Percentiles rank a stretch among this genome's conserved stretches.
phyloP scores from a whole-genome alignment of 2,888 invertebrate genomes.

The Oxycera nigricornis region DNA sequence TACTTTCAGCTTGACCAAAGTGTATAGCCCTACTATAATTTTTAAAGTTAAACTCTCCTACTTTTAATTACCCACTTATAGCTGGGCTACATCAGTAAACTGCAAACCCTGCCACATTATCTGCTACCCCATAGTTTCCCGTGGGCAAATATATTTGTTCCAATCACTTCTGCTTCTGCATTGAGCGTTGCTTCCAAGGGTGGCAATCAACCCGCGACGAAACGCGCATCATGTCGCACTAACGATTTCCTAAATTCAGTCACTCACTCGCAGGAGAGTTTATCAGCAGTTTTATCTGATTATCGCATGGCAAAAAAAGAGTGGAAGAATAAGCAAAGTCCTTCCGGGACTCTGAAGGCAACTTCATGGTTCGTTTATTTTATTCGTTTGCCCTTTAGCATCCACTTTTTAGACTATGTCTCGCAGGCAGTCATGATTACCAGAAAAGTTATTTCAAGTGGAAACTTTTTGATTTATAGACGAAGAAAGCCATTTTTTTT shows the following conservation, averaged over 20 bases:
- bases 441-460: slow-evolving; percentile 14
- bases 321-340: background rate
- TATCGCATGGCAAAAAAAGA: background rate
- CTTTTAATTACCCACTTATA: too few species aligned
- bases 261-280: slow-evolving; percentile 26
- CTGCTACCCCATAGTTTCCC: too few species aligned
- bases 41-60: too few species aligned
- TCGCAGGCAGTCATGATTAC: slow-evolving; percentile 13
- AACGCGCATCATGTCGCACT: background rate
- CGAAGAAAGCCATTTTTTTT: background rate
- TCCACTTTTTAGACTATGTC: background rate
- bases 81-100: too few species aligned
- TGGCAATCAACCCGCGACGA: background rate
- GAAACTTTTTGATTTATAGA: slow-evolving; percentile 1
- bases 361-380: slow-evolving; percentile 30
- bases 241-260: slow-evolving; percentile 21
- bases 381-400: slow-evolving; percentile 12
- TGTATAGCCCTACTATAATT: too few species aligned
- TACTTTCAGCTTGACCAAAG: too few species aligned
- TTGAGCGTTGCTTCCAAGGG: too few species aligned
- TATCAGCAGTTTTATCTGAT: slow-evolving; percentile 22
- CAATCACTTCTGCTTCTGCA: too few species aligned
- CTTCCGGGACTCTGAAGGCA: slow-evolving; percentile 26
- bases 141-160: too few species aligned
- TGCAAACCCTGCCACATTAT: too few species aligned